Evolutionary conservation across 1,140 invertebrate species (phyloP).

Genomic region (Platorchestia sp.): DNA sequence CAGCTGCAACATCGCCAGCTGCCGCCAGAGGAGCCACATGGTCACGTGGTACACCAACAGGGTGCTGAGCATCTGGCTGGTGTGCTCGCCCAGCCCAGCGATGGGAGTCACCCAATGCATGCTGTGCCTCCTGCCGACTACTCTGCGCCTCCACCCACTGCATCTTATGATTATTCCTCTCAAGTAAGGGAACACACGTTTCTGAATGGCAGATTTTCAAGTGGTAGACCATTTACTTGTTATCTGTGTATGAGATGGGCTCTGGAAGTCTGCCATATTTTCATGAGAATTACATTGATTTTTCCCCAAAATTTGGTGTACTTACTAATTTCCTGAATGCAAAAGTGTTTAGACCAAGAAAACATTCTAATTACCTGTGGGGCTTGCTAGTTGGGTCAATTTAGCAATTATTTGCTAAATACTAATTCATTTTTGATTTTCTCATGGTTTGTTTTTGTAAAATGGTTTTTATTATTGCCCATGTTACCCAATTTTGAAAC

Average conservation of each 20-base stretch:
- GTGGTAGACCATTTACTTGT: too few species aligned
- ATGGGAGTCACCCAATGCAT: not conserved
- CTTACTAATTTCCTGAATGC: too few species aligned
- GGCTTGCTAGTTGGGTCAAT: too few species aligned
- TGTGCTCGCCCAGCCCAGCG: not conserved
- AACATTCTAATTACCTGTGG: too few species aligned
- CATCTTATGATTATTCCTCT: slow-evolving; percentile 68
- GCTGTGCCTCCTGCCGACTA: not conserved
- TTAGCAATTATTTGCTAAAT: too few species aligned
- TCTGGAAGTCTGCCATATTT: not conserved
- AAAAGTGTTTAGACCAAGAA: too few species aligned
- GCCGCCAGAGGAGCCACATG: slow-evolving; percentile 68
- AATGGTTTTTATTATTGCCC: too few species aligned
- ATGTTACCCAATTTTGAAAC: too few species aligned
- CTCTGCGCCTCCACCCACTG: slow-evolving; percentile 70
- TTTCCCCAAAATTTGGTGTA: not conserved
- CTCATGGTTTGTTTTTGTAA: too few species aligned
- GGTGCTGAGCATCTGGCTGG: slow-evolving; percentile 48
- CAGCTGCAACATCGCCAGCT: slow-evolving; percentile 64
- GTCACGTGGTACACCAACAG: slow-evolving; percentile 66
- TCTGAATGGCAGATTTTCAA: not conserved
- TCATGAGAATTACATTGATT: not conserved
- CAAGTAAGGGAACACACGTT: not conserved
- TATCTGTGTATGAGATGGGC: not conserved
- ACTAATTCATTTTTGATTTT: too few species aligned